Conservation (phyloP, 2,797 vertebrate species). For the Potorous gilbertii region DNA sequence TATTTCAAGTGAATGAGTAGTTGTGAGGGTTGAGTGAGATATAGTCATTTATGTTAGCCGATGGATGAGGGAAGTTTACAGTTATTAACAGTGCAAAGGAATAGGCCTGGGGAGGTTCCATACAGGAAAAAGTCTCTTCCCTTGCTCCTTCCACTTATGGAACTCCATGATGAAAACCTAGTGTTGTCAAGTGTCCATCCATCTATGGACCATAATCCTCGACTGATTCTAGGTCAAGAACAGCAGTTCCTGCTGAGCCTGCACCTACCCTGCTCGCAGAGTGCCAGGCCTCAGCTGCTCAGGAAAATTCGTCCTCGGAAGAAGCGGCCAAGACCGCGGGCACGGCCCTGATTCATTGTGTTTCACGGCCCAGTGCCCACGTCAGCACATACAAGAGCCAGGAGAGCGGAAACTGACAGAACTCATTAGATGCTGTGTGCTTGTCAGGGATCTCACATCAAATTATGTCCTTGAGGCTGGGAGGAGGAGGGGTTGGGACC, state of each 20-base stretch:
- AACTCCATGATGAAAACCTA: background rate
- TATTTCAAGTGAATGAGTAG: background rate
- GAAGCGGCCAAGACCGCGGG: conserved; percentile 2
- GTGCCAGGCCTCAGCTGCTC: conserved; percentile 56
- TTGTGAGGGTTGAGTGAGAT: background rate
- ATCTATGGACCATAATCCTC: rapidly evolving
- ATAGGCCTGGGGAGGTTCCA: background rate
- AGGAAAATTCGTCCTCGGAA: background rate
- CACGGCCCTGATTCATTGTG: conserved; percentile 77
- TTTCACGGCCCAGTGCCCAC: conserved; percentile 84
- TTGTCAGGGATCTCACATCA: conserved; percentile 76
- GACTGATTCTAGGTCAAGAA: background rate
- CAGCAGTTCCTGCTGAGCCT: background rate
- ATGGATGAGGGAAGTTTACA: background rate
- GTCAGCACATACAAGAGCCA: conserved; percentile 69
- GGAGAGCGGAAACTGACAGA: conserved; percentile 79
- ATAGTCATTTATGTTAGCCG: no score
- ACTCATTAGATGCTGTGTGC: conserved; percentile 80
- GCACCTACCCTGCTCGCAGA: background rate
- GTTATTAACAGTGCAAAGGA: background rate
- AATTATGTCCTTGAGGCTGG: conserved; percentile 67
- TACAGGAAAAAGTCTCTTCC: background rate
- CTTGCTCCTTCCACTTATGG: background rate
- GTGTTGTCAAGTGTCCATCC: no score
- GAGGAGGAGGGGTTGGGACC: background rate